Base-by-base conservation (phyloP, 2,888 invertebrate genomes). In the Cartodere bifasciata region DNA sequence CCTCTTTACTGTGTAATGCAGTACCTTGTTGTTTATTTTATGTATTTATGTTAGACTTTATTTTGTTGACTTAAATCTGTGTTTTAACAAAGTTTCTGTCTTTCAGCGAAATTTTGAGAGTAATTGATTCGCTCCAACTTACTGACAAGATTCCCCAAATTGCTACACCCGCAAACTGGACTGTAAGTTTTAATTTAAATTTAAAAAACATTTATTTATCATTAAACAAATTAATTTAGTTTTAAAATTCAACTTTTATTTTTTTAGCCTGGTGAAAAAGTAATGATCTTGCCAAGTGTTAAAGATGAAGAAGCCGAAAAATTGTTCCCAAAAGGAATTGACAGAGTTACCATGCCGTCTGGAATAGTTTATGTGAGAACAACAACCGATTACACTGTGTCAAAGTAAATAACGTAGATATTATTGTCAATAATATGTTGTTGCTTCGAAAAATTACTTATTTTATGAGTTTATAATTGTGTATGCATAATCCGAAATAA, bases 41-140 rank as follows among this genome's bases (percentile, higher is more conserved):
- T n/a, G n/a, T n/a, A n/a, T n/a, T n/a, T n/a, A n/a, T n/a, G n/a
- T n/a, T n/a, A n/a, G n/a, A n/a, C n/a, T n/a, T n/a, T n/a, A n/a
- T n/a, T n/a, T n/a, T n/a, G n/a, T n/a, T n/a, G n/a, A n/a, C n/a
- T n/a, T n/a, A n/a, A n/a, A n/a, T n/a, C n/a, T n/a, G n/a, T n/a
- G n/a, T n/a, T n/a, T n/a, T n/a, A n/a, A n/a, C n/a, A 23, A 23
- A 7, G 5, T 20, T 26, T 26, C 30, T 38, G 23, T 35, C 28
- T 65, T 64, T 28, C 52, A 87, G 86, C 62, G 88, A 90, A 65
- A 78, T 90, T 38, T 60, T 90, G 13, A 70, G 88, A 34, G 78
- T 79, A 13, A 70, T 88, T 38, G 87, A 88, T 54, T 85, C 86
- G 1, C 64, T 88, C 23, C 85, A 86, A 57, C 61, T 90, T 40